These are phyloP conservation scores for Labroides dimidiatus DNA, from an alignment of 2,797 vertebrate genomes.

Conservation along the genomic window DNA sequence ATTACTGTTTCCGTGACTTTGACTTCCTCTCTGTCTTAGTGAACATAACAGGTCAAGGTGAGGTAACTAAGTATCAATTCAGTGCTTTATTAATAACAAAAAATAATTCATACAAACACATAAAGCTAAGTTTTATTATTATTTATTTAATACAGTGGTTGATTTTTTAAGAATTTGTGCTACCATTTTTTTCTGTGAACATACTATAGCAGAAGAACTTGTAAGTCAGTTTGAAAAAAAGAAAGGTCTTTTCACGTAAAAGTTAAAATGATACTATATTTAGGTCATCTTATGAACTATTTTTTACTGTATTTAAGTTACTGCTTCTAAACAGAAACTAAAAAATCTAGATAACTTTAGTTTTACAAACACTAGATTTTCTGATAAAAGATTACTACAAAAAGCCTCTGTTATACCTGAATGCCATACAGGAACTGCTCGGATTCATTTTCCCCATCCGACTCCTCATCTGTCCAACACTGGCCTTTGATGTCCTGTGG, in stretches of 20 bases:
- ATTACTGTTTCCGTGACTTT: too few relatives aligned
- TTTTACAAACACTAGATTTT: not conserved
- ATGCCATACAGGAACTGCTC: conserved; percentile 98
- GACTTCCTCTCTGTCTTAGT: too few relatives aligned
- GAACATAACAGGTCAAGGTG: too few relatives aligned
- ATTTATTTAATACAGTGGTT: not conserved
- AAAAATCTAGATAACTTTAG: not conserved
- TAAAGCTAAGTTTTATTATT: too few relatives aligned
- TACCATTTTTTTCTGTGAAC: not conserved
- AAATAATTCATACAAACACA: too few relatives aligned
- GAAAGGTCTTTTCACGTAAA: too few relatives aligned
- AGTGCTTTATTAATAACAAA: not conserved
- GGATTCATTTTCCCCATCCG: conserved; percentile 97
- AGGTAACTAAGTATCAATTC: not conserved
- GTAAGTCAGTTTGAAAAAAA: too few relatives aligned
- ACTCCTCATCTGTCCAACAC: conserved; percentile 98
- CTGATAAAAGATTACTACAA: not conserved
- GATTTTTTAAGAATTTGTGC: not conserved
- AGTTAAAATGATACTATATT: not conserved
- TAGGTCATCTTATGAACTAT: not conserved
- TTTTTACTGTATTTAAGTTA: too few relatives aligned
- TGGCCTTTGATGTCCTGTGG: conserved; percentile 96
- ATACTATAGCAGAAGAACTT: not conserved
- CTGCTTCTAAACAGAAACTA: too few relatives aligned
- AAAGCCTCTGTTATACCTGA: conserved; percentile 84